Conservation (phyloP, 2,888 invertebrate genomes). For the Lypha dubia region DNA sequence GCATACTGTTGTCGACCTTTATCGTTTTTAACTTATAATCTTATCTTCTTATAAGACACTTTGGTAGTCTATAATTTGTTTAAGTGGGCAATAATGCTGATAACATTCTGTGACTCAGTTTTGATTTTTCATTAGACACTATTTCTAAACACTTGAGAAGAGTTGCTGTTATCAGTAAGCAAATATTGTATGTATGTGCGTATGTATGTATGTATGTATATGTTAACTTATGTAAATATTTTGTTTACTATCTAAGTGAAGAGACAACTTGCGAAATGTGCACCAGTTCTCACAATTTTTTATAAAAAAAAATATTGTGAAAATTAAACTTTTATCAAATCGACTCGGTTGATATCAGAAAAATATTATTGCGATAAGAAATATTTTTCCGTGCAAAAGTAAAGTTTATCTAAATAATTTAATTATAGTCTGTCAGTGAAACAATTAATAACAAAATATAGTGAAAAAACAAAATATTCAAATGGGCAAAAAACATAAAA, state of each 20-base stretch:
- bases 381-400: not conserved
- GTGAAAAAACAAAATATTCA: not conserved
- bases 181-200: too few species aligned
- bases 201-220: too few species aligned
- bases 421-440: slow-evolving; percentile 24
- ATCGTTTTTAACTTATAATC: not conserved
- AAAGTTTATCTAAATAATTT: too few species aligned
- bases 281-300: too few species aligned
- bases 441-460: not conserved
- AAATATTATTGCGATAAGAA: slow-evolving; percentile 23
- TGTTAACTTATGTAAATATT: too few species aligned
- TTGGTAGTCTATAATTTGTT: not conserved
- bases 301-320: too few species aligned
- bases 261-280: too few species aligned
- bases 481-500: slow-evolving; percentile 50
- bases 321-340: too few species aligned
- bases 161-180: not conserved
- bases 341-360: too few species aligned
- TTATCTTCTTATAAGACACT: not conserved
- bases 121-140: not conserved
- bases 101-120: not conserved
- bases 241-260: too few species aligned
- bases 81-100: not conserved
- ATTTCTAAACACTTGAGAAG: not conserved
- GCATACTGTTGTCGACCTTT: not conserved